These are phyloP conservation scores for Chrosomus eos DNA, from an alignment of 2,797 vertebrate genomes.

Conservation along the genomic window DNA sequence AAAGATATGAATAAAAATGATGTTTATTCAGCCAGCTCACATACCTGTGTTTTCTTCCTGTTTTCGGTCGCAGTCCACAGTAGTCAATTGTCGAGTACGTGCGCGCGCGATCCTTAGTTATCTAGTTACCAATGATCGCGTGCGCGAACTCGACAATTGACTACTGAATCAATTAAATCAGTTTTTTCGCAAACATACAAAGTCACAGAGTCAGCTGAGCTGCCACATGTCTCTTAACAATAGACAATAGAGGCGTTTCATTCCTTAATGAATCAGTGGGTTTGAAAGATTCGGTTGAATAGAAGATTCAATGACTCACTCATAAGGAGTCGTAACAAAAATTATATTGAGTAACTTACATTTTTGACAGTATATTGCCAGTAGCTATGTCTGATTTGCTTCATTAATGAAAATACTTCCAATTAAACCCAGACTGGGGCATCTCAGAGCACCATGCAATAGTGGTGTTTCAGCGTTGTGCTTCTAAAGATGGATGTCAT, in stretches of 20 bases:
- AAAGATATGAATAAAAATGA: too few species aligned
- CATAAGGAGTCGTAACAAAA: not conserved
- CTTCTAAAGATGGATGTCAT: not conserved
- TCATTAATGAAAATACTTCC: not conserved
- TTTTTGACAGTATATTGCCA: not conserved
- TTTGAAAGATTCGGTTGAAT: not conserved
- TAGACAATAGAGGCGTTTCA: not conserved
- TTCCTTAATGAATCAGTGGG: not conserved
- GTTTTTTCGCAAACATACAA: not conserved
- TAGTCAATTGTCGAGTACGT: too few species aligned
- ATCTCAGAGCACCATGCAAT: not conserved
- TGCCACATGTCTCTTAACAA: not conserved
- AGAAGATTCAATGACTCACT: not conserved
- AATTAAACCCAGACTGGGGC: not conserved
- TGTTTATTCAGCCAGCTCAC: too few species aligned
- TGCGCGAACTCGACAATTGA: too few species aligned
- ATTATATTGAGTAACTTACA: not conserved
- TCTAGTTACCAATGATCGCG: too few species aligned
- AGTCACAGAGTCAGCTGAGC: not conserved
- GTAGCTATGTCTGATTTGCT: not conserved
- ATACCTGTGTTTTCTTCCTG: too few species aligned
- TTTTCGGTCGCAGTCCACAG: too few species aligned
- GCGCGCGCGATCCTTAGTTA: too few species aligned
- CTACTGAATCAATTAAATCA: too few species aligned
- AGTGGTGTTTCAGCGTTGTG: not conserved